Evolutionary conservation across 2,888 invertebrate species (phyloP).

Genomic region (Anticlea derivata): DNA sequence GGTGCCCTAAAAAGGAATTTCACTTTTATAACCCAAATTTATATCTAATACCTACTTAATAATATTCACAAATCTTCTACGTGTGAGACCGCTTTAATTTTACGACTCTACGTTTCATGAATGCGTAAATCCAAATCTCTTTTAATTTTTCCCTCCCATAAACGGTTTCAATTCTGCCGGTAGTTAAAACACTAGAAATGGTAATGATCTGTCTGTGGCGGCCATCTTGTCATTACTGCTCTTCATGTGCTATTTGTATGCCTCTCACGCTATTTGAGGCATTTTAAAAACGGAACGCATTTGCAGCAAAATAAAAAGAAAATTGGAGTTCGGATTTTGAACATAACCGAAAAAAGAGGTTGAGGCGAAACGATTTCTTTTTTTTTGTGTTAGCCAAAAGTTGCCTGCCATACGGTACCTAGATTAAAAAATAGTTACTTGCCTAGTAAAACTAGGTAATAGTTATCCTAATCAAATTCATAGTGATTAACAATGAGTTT

Average conservation of each 20-base stretch:
- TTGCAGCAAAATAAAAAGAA: constrained; percentile 19
- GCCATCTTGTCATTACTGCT: constrained; percentile 50
- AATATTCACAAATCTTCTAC: constrained; percentile 4
- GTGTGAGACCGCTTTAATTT: constrained; percentile 38
- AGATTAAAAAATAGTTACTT: too few species aligned
- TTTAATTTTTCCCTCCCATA: constrained; percentile 52
- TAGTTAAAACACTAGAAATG: constrained; percentile 45
- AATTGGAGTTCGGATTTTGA: constrained; percentile 20
- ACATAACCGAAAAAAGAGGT: constrained; percentile 7
- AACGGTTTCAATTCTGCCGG: constrained; percentile 53
- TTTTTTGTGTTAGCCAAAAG: not conserved
- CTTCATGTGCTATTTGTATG: constrained; percentile 52
- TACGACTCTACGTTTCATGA: constrained; percentile 40
- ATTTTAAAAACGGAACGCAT: constrained; percentile 34
- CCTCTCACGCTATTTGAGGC: constrained; percentile 38
- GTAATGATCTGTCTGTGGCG: constrained; percentile 49
- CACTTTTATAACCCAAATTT: too few species aligned
- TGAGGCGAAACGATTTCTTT: not conserved
- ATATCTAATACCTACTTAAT: too few species aligned
- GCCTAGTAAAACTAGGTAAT: too few species aligned
- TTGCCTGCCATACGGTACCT: too few species aligned
- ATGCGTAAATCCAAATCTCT: constrained; percentile 42
- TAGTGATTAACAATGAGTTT: too few species aligned
- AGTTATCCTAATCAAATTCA: too few species aligned
- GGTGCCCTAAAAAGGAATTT: too few species aligned